phyloP scores from a whole-genome alignment of 2,888 invertebrate species.

The Aleiodes testaceus region DNA sequence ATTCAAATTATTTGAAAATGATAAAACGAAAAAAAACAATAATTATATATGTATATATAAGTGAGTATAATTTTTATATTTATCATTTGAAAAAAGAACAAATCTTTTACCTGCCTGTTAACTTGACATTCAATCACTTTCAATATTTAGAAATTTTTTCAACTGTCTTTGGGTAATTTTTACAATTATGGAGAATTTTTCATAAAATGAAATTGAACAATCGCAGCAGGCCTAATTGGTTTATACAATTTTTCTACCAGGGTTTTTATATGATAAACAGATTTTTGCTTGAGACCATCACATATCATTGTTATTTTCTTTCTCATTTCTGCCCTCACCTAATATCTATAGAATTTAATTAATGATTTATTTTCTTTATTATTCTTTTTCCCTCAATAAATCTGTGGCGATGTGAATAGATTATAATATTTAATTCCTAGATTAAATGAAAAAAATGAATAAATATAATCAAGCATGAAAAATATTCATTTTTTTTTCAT shows the following conservation, averaged over 20 bases:
- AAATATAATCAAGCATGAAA: constrained; percentile 23
- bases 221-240: constrained; percentile 48
- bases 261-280: constrained; percentile 46
- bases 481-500: neutral
- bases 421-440: constrained; percentile 49
- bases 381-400: constrained; percentile 32
- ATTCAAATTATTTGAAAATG: constrained; percentile 63
- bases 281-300: constrained; percentile 45
- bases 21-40: constrained; percentile 33
- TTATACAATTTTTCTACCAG: constrained; percentile 50
- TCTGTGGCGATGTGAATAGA: constrained; percentile 52
- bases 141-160: constrained; percentile 2
- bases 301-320: constrained; percentile 52
- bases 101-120: neutral
- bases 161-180: constrained; percentile 9
- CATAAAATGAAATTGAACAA: constrained; percentile 31
- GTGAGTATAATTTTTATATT: constrained; percentile 65
- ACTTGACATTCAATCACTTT: constrained; percentile 2
- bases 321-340: constrained; percentile 38
- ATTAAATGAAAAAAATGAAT: constrained; percentile 33
- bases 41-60: constrained; percentile 63
- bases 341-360: constrained; percentile 40
- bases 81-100: constrained; percentile 53
- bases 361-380: constrained; percentile 32
- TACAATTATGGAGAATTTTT: constrained; percentile 14